Base-by-base conservation (phyloP, 2,113 vertebrate genomes). In the Sterrhoptilus dennistouni region DNA sequence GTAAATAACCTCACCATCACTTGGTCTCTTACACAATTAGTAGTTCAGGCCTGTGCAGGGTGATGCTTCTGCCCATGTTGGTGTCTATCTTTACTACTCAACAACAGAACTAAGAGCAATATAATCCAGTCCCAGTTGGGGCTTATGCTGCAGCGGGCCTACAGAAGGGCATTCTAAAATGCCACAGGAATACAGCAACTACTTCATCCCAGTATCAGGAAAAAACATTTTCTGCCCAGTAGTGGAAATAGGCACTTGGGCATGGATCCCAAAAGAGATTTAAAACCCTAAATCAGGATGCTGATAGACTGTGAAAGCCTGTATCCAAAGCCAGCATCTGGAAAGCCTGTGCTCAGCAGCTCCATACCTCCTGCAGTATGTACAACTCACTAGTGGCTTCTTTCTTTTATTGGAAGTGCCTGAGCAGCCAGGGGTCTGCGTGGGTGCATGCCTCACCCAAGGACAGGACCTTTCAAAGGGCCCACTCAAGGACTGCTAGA, bases 361-460 rank as follows among this genome's bases (percentile, higher is more conserved):
- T 85, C n/a, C 40, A 29, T 69, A 5, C 8, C 9, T 91, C 82
- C 38, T 61, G 40, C 50, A 44, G 22, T 2, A 4, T 28, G 42
- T 36, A n/a, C n/a, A n/a, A 9, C 38, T 40, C n/a, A n/a, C 25
- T 8, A 5, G 42, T 8, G 53, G 11, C 44, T 76, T 60, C 33
- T 38, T 28, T 56, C 29, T 47, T 15, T 15, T 33, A 35, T 59
- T 54, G 57, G 66, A 80, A 63, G 35, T 8, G 9, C 18, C 53
- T 1, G 2, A 54, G 44, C 40, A 76, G 75, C 47, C 8, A 1
- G 31, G 15, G 29, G 0, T 35, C 44, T 72, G 28, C 1, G 0
- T 27, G 35, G 38, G 17, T 40, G 13, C 5, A 3, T 22, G 65
- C 5, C 70, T 90, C 35, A 50, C 53, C 22, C 2, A 4, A 36